Conservation (phyloP, 1,140 invertebrate genomes). For the Grapholita molesta region DNA sequence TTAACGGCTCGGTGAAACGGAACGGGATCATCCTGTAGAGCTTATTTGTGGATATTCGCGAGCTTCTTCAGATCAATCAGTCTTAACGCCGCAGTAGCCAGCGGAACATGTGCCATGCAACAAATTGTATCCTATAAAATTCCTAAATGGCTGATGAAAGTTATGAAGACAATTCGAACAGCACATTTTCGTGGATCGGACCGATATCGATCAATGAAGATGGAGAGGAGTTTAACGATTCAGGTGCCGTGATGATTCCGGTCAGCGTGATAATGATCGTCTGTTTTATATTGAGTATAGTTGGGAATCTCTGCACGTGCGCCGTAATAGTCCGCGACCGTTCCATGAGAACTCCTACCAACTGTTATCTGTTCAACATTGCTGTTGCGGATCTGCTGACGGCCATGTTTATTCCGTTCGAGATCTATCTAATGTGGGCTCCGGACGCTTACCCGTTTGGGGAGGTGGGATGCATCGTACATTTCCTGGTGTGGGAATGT, state of each 20-base stretch:
- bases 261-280: conserved; percentile 87
- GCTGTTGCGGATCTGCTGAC: conserved; percentile 95
- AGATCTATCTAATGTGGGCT: conserved; percentile 92
- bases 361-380: conserved; percentile 95
- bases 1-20: not conserved
- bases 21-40: not conserved
- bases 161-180: conserved; percentile 22
- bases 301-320: conserved; percentile 95
- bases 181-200: conserved; percentile 36
- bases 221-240: conserved; percentile 76
- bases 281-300: conserved; percentile 89
- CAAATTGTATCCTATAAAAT: not conserved
- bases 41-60: conserved; percentile 13
- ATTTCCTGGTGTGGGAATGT: conserved; percentile 90
- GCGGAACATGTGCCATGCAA: not conserved
- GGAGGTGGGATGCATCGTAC: conserved; percentile 89
- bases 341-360: conserved; percentile 93
- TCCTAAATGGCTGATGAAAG: not conserved
- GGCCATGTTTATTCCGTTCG: conserved; percentile 86
- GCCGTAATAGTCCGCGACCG: conserved; percentile 94
- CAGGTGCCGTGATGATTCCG: conserved; percentile 84
- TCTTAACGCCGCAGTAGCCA: not conserved
- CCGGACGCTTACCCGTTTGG: conserved; percentile 92
- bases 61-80: conserved; percentile 1
- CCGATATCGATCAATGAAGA: conserved; percentile 39